Evolutionary conservation across 1,140 invertebrate genomes (phyloP).

Genomic region (Propsilocerus akamusi): DNA sequence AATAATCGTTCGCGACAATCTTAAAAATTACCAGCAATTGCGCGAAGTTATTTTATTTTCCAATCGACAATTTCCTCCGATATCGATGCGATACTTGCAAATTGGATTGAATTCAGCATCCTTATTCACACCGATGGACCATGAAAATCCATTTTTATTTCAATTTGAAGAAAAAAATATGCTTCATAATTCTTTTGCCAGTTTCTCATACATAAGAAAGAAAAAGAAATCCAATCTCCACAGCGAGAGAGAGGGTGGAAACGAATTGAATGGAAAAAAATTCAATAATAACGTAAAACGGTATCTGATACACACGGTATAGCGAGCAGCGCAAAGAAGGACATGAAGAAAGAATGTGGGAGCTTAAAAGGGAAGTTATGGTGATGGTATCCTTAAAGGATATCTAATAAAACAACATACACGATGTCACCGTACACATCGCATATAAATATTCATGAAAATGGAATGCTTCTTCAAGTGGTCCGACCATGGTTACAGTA

Average conservation of each 20-base stretch:
- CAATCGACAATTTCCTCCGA: no score
- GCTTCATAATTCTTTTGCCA: neutral
- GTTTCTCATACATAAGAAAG: neutral
- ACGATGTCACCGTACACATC: neutral
- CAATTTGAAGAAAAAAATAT: neutral
- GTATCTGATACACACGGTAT: neutral
- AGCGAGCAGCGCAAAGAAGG: neutral
- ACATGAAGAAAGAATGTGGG: neutral
- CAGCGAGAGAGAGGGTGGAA: neutral
- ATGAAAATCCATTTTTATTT: neutral
- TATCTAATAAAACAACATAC: slow-evolving; percentile 3
- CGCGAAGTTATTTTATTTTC: no score
- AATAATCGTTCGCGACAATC: no score
- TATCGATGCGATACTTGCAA: no score
- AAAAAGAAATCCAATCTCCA: neutral
- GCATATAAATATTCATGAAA: neutral
- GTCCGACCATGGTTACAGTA: neutral
- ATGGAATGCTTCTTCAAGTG: neutral
- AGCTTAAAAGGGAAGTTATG: neutral
- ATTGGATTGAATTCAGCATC: no score
- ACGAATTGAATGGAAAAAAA: neutral
- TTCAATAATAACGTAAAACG: slow-evolving; percentile 3
- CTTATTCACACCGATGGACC: neutral
- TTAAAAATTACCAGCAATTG: no score
- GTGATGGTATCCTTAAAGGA: neutral